Evolutionary conservation across 1,140 invertebrate genomes (phyloP).

Genomic region (Drosophila baimaii): DNA sequence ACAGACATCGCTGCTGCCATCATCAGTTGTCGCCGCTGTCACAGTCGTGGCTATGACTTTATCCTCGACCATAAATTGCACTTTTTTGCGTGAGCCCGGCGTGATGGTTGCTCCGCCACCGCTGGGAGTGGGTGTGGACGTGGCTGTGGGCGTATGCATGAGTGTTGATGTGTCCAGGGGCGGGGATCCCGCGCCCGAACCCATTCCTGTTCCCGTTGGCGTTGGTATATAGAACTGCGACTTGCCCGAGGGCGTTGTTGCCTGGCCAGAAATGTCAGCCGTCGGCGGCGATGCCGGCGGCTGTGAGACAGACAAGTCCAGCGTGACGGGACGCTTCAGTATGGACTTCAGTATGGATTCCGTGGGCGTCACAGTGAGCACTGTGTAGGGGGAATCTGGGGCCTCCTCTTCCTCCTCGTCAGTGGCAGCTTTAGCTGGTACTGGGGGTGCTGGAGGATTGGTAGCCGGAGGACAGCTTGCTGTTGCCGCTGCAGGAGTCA

Average conservation of each 20-base stretch:
- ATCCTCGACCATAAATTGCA: conserved; percentile 87
- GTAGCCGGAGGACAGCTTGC: conserved; percentile 3
- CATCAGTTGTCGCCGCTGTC: conserved; percentile 70
- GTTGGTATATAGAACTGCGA: conserved; percentile 89
- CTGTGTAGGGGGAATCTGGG: conserved; percentile 44
- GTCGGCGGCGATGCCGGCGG: conserved; percentile 1
- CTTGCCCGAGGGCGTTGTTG: conserved; percentile 84
- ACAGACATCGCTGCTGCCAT: conserved; percentile 63
- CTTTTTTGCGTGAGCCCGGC: conserved; percentile 85
- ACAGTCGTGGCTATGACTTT: conserved; percentile 82
- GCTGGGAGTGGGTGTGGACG: conserved; percentile 36
- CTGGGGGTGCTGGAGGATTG: background rate
- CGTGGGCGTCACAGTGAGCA: conserved; percentile 72
- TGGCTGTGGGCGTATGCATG: conserved; percentile 22
- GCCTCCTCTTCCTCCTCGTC: conserved; percentile 15
- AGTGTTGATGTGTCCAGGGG: conserved; percentile 15
- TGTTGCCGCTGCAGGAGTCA: conserved; percentile 13
- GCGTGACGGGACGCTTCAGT: conserved; percentile 87
- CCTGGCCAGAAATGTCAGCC: conserved; percentile 23
- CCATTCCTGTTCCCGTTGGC: conserved; percentile 78
- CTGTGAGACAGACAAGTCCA: conserved; percentile 45
- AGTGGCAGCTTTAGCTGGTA: background rate
- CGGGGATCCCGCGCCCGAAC: conserved; percentile 4
- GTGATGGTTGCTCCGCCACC: conserved; percentile 15
- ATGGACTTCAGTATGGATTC: conserved; percentile 87